Evolutionary conservation across 1,140 invertebrate species (phyloP).

Genomic region (Drosophila oshimai): DNA sequence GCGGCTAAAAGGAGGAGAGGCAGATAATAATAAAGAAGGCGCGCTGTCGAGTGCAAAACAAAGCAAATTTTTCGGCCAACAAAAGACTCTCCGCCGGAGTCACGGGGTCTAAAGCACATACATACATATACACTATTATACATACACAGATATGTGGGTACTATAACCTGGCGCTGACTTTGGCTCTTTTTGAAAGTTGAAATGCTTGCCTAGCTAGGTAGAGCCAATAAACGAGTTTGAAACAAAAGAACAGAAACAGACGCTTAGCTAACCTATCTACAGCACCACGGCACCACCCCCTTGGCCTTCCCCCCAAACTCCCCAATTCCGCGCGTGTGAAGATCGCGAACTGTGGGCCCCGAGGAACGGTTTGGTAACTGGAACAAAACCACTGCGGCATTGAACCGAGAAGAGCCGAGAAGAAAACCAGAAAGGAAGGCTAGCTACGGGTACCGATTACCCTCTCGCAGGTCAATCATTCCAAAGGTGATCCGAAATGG

Average conservation of each 20-base stretch:
- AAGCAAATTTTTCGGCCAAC: constrained; percentile 58
- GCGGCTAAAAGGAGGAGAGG: constrained; percentile 10
- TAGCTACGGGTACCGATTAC: background rate
- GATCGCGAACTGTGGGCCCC: constrained; percentile 58
- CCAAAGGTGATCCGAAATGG: background rate
- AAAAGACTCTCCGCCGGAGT: constrained; percentile 28
- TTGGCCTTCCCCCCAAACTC: background rate
- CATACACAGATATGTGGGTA: constrained; percentile 13
- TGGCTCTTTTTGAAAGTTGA: constrained; percentile 71
- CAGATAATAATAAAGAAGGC: constrained; percentile 37
- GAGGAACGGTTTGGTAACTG: constrained; percentile 62
- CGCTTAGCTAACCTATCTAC: constrained; percentile 51
- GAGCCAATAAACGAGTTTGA: constrained; percentile 74
- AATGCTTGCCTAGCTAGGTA: constrained; percentile 60
- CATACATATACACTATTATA: background rate
- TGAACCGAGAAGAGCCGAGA: constrained; percentile 25
- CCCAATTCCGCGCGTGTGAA: constrained; percentile 48
- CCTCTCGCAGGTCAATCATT: constrained; percentile 13
- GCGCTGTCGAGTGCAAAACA: constrained; percentile 39
- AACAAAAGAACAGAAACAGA: constrained; percentile 80
- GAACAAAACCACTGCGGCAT: constrained; percentile 36
- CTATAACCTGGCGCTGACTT: constrained; percentile 63
- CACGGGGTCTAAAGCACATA: constrained; percentile 34
- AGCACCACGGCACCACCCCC: no score
- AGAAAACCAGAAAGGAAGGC: constrained; percentile 22